phyloP scores from a whole-genome alignment of 2,797 vertebrate genomes.

The Pristis pectinata region DNA sequence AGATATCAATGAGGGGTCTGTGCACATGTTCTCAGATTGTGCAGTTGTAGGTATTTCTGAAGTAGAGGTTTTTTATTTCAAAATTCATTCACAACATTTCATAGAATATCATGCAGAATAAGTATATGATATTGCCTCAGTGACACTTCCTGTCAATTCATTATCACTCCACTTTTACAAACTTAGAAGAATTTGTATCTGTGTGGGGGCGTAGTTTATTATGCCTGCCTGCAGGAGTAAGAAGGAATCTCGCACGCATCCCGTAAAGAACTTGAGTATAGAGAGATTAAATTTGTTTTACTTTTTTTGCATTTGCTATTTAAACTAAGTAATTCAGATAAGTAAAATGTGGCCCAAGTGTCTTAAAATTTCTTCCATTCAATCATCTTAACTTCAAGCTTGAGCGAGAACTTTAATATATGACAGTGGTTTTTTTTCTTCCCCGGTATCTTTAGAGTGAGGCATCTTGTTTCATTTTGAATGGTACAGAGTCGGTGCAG shows the following conservation, averaged over 20 bases:
- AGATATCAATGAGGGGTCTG: not conserved
- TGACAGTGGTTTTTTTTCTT: not conserved
- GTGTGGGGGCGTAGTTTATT: not conserved
- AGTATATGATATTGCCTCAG: not conserved
- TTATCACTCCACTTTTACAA: not conserved
- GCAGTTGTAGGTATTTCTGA: not conserved
- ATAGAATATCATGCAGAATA: not conserved
- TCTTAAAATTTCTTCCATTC: not conserved
- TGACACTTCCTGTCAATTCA: not conserved
- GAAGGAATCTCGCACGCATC: not conserved
- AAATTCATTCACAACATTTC: not conserved
- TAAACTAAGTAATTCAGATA: not conserved
- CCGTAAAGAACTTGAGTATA: not conserved
- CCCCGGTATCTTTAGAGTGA: not conserved
- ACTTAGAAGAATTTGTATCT: not conserved
- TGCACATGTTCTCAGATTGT: not conserved
- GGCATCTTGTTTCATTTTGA: not conserved
- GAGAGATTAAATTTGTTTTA: not conserved
- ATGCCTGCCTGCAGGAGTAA: not conserved
- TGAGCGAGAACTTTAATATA: not conserved
- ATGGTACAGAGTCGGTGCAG: not conserved
- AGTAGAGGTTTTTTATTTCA: not conserved
- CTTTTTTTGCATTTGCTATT: not conserved
- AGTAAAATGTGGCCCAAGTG: not conserved
- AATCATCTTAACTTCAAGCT: not conserved